Percentiles rank a stretch among this genome's conserved stretches.
Evolutionary conservation across 2,113 vertebrate genomes (phyloP).

Genomic region (Lates calcarifer): DNA sequence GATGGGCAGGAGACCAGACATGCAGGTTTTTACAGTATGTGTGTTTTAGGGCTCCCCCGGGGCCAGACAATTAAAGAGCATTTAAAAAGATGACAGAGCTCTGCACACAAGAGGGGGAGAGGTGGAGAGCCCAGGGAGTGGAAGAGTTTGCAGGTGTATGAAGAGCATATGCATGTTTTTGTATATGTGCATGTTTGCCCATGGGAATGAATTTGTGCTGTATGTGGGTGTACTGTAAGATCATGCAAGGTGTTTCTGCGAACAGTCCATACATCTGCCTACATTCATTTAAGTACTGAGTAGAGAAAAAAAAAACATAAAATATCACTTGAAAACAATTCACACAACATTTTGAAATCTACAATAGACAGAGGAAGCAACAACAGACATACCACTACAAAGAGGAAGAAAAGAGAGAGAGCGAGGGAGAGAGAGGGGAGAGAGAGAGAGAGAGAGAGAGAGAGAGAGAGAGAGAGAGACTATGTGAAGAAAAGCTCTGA

Average conservation of each 20-base stretch:
- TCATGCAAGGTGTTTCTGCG: constrained; percentile 35
- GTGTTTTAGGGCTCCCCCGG: constrained; percentile 61
- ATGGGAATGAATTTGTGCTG: constrained; percentile 4
- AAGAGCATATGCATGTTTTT: constrained; percentile 28
- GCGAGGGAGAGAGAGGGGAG: constrained; percentile 43
- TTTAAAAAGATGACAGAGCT: constrained; percentile 80
- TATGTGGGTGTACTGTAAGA: constrained; percentile 9
- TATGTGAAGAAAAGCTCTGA: constrained; percentile 79
- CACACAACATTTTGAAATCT: constrained; percentile 39
- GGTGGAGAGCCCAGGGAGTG: constrained; percentile 48
- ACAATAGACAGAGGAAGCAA: constrained; percentile 57
- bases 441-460: constrained; percentile 38
- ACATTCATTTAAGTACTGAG: not conserved
- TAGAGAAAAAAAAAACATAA: not conserved
- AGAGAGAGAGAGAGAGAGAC: constrained; percentile 55
- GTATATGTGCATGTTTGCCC: constrained; percentile 14
- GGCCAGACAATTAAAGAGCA: constrained; percentile 76
- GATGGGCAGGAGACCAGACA: constrained; percentile 67
- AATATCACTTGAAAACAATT: constrained; percentile 36
- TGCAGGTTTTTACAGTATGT: constrained; percentile 62
- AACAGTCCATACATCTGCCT: constrained; percentile 22
- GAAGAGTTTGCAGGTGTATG: constrained; percentile 70
- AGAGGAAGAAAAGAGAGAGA: constrained; percentile 46
- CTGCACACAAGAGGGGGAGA: constrained; percentile 33
- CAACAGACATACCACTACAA: constrained; percentile 61